phyloP scores from a whole-genome alignment of 2,797 vertebrate species.

The Semaprochilodus insignis region DNA sequence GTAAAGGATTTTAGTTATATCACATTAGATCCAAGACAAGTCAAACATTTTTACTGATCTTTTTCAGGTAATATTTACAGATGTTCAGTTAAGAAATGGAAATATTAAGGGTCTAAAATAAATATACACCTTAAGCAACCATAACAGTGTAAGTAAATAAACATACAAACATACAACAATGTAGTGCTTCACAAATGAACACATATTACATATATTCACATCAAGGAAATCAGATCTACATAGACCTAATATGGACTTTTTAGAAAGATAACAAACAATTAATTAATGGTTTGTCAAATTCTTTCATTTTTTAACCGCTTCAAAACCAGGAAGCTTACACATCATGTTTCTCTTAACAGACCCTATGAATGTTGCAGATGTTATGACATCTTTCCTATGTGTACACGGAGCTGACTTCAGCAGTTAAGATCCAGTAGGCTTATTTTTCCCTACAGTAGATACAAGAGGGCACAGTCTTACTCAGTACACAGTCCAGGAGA shows the following conservation, averaged over 20 bases:
- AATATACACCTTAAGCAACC: not conserved
- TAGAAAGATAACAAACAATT: not conserved
- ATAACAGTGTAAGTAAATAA: not conserved
- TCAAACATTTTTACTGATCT: not conserved
- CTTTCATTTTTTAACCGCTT: too few relatives aligned
- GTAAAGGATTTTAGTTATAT: too few relatives aligned
- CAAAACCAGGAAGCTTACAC: not conserved
- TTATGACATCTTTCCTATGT: too few relatives aligned
- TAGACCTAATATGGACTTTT: not conserved
- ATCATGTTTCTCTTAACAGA: not conserved
- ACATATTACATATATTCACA: not conserved
- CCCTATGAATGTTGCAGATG: not conserved
- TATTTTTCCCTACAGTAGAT: not conserved
- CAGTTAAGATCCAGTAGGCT: not conserved
- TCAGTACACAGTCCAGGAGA: slow-evolving; percentile 87
- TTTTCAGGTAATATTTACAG: not conserved
- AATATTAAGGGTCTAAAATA: not conserved
- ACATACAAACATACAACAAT: not conserved
- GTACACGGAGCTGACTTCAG: too few relatives aligned
- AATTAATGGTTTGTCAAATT: not conserved
- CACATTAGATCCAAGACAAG: too few relatives aligned
- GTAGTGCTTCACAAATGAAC: not conserved
- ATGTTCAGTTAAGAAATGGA: not conserved
- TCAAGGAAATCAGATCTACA: not conserved
- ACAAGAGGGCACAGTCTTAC: too few relatives aligned